These are phyloP conservation scores for Echinarachnius parma DNA, from an alignment of 53 echinoderm and acorn worm species.

Conservation along the genomic window DNA sequence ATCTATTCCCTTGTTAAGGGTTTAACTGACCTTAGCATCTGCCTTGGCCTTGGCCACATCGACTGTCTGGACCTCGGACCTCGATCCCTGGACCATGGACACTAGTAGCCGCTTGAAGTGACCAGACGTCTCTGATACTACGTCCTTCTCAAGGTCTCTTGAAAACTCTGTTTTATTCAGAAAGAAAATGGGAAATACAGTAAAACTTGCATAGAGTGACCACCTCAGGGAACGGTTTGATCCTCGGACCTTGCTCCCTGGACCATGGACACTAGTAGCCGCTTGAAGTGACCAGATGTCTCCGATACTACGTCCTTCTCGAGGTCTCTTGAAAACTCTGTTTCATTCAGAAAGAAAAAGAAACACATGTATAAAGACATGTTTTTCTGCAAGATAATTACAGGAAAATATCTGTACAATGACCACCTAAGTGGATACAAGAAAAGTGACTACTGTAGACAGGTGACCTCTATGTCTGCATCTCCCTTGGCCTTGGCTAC, in stretches of 20 bases:
- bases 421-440: no score
- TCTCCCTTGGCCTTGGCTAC: no score
- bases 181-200: neutral
- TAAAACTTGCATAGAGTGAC: neutral
- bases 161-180: conserved; percentile 56
- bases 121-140: conserved; percentile 93
- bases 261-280: conserved; percentile 86
- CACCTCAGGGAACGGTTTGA: no score
- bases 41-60: conserved; percentile 73
- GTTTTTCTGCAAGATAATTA: no score
- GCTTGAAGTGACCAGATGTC: conserved; percentile 96
- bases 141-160: conserved; percentile 91
- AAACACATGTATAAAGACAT: no score
- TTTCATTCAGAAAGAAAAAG: neutral
- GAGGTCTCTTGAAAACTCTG: conserved; percentile 82
- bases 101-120: conserved; percentile 88
- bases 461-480: no score
- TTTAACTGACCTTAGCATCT: conserved; percentile 89
- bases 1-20: no score
- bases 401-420: no score
- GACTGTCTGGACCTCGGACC: conserved; percentile 53
- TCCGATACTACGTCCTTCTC: conserved; percentile 93
- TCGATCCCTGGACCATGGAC: conserved; percentile 82
- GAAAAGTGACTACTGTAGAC: no score
- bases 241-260: conserved; percentile 71